A percentile compares a stretch with the other conserved stretches of the same genome.
These are phyloP conservation scores for Allobates femoralis DNA, from an alignment of 2,797 vertebrate genomes.

Conservation along the genomic window DNA sequence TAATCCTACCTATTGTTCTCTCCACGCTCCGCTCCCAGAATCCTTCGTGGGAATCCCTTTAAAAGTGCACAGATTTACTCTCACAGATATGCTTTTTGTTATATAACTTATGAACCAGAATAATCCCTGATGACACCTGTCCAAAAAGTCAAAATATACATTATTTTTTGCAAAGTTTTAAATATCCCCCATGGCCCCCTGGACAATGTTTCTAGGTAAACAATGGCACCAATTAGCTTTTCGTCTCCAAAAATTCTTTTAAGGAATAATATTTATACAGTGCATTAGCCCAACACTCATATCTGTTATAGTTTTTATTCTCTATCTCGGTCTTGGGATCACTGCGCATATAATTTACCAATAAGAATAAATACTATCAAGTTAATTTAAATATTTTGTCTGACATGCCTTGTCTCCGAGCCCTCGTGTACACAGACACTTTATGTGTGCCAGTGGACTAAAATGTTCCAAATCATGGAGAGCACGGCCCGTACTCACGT, in stretches of 20 bases:
- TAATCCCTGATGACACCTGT: background rate
- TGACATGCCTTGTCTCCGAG: constrained; percentile 33
- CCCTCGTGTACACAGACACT: constrained; percentile 7
- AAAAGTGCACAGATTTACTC: background rate
- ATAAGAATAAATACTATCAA: constrained; percentile 37
- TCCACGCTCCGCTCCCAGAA: background rate
- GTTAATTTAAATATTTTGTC: constrained; percentile 51
- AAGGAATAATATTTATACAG: constrained; percentile 53
- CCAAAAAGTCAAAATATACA: constrained; percentile 21
- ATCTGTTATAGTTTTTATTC: constrained; percentile 45
- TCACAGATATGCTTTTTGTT: background rate
- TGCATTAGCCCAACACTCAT: constrained; percentile 46
- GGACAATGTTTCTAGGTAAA: constrained; percentile 2
- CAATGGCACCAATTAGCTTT: constrained; percentile 1
- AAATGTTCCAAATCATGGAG: constrained; percentile 10
- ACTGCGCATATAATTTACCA: constrained; percentile 32
- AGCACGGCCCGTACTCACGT: constrained; percentile 15
- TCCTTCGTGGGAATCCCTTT: constrained; percentile 28
- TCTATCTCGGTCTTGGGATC: constrained; percentile 22
- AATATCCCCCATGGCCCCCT: background rate
- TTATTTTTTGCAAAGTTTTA: background rate
- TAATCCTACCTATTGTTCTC: constrained; percentile 40
- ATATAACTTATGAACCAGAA: background rate
- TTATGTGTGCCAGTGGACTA: constrained; percentile 12
- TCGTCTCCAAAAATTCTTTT: constrained; percentile 30